Percentiles rank a stretch among this genome's conserved stretches.
phyloP scores from a whole-genome alignment of 1,140 invertebrate genomes.

The Anoplophora glabripennis region DNA sequence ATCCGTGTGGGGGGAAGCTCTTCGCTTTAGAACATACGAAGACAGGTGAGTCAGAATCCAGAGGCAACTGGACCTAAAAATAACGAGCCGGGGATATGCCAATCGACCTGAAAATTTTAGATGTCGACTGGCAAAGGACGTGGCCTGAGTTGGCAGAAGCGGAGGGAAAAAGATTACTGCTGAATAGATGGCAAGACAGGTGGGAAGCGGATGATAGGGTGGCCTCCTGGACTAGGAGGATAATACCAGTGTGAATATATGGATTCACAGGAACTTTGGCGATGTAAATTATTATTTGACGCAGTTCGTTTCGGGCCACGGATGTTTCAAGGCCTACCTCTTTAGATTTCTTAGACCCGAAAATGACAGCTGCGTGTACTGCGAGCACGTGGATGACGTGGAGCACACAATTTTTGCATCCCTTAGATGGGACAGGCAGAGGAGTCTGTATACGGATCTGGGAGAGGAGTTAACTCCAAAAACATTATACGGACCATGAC shows the following conservation, averaged over 20 bases:
- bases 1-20: conserved; percentile 28
- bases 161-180: background rate
- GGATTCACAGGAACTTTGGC: conserved; percentile 13
- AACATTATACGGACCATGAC: no score
- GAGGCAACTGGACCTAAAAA: conserved; percentile 12
- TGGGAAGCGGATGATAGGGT: no score
- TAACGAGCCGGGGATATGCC: conserved; percentile 21
- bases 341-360: no score
- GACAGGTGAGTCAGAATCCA: conserved; percentile 25
- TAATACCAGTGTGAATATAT: conserved; percentile 4
- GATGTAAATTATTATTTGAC: conserved; percentile 14
- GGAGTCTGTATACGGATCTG: no score
- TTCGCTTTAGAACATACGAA: conserved; percentile 21
- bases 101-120: conserved; percentile 18
- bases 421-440: no score
- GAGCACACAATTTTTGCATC: no score
- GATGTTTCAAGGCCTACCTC: conserved; percentile 10
- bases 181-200: no score
- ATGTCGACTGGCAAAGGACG: no score
- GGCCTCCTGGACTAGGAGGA: conserved; percentile 10
- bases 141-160: background rate
- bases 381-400: no score
- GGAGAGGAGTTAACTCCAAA: no score
- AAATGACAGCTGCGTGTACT: no score
- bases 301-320: conserved; percentile 17